Evolutionary conservation across 2,888 invertebrate species (phyloP).

Genomic region (Amphipoea oculea): DNA sequence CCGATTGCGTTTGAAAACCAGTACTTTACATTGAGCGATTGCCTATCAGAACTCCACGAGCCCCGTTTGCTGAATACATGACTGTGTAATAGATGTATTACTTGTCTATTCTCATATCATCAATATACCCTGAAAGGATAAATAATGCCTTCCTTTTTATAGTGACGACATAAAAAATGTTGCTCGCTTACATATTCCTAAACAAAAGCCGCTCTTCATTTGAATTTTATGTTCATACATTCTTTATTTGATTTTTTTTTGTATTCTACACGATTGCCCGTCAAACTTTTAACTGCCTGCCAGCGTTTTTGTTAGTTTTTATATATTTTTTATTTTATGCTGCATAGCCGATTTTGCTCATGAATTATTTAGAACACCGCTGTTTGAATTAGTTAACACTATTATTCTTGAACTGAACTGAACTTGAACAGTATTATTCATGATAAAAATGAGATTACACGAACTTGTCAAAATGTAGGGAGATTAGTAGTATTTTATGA

Average conservation of each 20-base stretch:
- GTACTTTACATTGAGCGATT: not conserved
- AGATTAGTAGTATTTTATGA: no score
- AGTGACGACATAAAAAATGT: conserved; percentile 26
- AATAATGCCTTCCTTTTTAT: conserved; percentile 19
- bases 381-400: not conserved
- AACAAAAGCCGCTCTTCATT: conserved; percentile 35
- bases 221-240: conserved; percentile 37
- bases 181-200: conserved; percentile 28
- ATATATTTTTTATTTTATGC: not conserved
- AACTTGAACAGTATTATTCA: not conserved
- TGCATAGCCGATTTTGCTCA: conserved; percentile 23
- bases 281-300: conserved; percentile 43
- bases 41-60: not conserved
- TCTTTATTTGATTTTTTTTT: conserved; percentile 32
- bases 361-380: conserved; percentile 20
- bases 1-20: no score
- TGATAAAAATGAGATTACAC: not conserved
- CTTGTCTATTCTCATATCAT: not conserved
- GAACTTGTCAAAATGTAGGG: no score
- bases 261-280: conserved; percentile 30
- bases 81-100: not conserved
- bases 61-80: not conserved
- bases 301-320: conserved; percentile 9
- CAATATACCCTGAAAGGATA: conserved; percentile 4
- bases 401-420: not conserved